Evolutionary conservation across 2,888 invertebrate genomes (phyloP).

Genomic region (Ochlodes sylvanus): DNA sequence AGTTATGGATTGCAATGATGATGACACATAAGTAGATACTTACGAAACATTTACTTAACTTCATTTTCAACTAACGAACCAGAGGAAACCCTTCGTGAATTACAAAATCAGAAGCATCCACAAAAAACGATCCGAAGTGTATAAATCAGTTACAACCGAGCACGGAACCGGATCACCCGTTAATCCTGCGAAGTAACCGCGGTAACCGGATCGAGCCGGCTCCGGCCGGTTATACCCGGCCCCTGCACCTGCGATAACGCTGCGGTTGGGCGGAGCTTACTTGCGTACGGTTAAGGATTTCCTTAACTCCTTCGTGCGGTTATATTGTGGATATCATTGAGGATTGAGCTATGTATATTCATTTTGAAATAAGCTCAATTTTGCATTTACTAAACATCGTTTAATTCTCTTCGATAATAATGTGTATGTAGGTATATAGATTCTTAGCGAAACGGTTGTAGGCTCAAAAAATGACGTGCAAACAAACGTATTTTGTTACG

Average conservation of each 20-base stretch:
- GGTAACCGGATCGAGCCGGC: slow-evolving; percentile 66
- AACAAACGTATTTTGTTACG: no score
- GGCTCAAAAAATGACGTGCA: no score
- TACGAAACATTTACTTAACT: background rate
- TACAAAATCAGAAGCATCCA: background rate
- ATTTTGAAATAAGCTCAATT: no score
- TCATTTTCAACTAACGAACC: background rate
- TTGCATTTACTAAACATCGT: no score
- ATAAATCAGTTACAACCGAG: slow-evolving; percentile 79
- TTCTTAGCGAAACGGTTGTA: no score
- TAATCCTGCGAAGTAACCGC: slow-evolving; percentile 76
- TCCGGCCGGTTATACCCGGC: slow-evolving; percentile 58
- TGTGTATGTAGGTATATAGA: no score
- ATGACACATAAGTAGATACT: background rate
- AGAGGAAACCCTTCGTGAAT: background rate
- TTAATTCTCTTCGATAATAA: no score
- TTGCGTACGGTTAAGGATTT: slow-evolving; percentile 25
- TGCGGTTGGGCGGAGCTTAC: slow-evolving; percentile 21
- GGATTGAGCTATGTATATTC: no score
- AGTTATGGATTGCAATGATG: no score
- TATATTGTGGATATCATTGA: background rate
- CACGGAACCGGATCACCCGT: slow-evolving; percentile 74
- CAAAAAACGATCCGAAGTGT: slow-evolving; percentile 52
- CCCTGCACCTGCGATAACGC: slow-evolving; percentile 77
- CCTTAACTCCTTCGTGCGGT: slow-evolving; percentile 18